These are phyloP conservation scores for Labeo catla DNA, from an alignment of 2,113 vertebrate genomes.

Conservation along the genomic window DNA sequence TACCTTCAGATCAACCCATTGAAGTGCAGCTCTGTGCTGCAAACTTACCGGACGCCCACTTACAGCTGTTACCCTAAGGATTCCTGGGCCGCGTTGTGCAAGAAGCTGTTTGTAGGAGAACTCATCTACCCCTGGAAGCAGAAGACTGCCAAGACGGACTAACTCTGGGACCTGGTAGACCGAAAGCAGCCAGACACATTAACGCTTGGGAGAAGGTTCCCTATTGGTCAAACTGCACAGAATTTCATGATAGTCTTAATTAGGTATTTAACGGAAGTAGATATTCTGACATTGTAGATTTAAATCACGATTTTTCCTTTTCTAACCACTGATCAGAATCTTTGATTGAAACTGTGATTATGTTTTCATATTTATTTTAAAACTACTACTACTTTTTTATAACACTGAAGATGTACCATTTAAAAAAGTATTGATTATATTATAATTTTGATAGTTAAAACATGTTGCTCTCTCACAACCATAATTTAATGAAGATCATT, in stretches of 20 bases:
- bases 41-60: conserved; percentile 84
- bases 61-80: conserved; percentile 90
- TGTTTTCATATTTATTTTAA: conserved; percentile 1
- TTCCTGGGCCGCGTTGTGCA: conserved; percentile 88
- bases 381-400: background rate
- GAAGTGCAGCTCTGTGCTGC: conserved; percentile 76
- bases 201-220: background rate
- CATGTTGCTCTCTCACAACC: background rate
- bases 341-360: conserved; percentile 19
- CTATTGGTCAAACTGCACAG: background rate
- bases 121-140: conserved; percentile 96
- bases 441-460: background rate
- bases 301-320: background rate
- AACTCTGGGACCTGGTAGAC: conserved; percentile 49
- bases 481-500: background rate
- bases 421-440: background rate
- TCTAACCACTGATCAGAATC: background rate
- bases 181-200: background rate
- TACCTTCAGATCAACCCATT: conserved; percentile 88
- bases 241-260: background rate
- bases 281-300: background rate
- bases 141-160: conserved; percentile 87
- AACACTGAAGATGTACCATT: conserved; percentile 35
- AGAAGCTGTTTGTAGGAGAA: conserved; percentile 93
- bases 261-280: background rate